Evolutionary conservation across 2,888 invertebrate genomes (phyloP).

Genomic region (Abrostola triplasia): DNA sequence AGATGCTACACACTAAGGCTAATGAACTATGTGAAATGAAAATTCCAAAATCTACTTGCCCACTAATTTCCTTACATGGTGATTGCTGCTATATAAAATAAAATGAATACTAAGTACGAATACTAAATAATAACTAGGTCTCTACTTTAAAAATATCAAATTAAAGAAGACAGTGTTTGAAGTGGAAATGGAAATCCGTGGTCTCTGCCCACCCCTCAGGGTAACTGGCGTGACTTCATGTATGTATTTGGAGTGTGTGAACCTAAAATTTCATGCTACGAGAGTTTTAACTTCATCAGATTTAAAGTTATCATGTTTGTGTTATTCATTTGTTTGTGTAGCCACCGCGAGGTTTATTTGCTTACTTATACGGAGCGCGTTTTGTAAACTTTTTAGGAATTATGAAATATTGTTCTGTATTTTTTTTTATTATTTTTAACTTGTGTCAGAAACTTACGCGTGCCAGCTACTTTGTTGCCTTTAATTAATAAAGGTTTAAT

Average conservation of each 20-base stretch:
- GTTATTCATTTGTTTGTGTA: slow-evolving; percentile 11
- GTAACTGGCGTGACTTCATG: too few relatives aligned
- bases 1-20: too few relatives aligned
- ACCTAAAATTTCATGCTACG: neutral
- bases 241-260: neutral
- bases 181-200: too few relatives aligned
- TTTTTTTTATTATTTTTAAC: neutral
- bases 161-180: too few relatives aligned
- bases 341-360: slow-evolving; percentile 5
- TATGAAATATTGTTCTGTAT: neutral
- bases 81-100: too few relatives aligned
- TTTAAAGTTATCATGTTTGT: slow-evolving; percentile 38
- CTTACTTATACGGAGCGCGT: slow-evolving; percentile 1
- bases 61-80: too few relatives aligned
- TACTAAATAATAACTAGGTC: too few relatives aligned
- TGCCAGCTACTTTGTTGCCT: neutral
- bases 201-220: too few relatives aligned
- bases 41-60: too few relatives aligned
- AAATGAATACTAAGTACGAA: too few relatives aligned
- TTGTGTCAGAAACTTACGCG: neutral
- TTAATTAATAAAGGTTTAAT: neutral
- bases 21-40: too few relatives aligned
- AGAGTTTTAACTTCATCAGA: slow-evolving; percentile 35
- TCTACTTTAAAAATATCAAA: too few relatives aligned
- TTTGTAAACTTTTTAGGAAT: slow-evolving; percentile 1